A percentile compares a stretch with the other conserved stretches of the same genome.
Evolutionary conservation across 2,797 vertebrate genomes (phyloP).

Genomic region (Meda fulgida): DNA sequence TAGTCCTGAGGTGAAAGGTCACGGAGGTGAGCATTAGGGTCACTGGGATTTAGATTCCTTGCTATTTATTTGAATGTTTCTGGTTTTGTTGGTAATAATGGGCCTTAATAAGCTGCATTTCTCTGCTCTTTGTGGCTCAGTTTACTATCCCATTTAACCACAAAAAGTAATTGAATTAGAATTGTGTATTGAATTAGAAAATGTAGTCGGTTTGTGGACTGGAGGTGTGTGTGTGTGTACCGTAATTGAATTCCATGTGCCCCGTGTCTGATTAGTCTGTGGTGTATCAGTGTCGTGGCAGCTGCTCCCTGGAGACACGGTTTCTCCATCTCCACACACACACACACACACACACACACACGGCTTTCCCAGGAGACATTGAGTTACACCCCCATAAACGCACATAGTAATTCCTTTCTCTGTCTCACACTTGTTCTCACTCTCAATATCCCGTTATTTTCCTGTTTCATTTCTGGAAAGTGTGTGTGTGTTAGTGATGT

Average conservation of each 20-base stretch:
- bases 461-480: neutral
- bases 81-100: neutral
- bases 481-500: neutral
- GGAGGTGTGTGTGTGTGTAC: conserved; percentile 5
- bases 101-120: neutral
- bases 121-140: conserved; percentile 1
- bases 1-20: conserved; percentile 32
- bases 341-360: neutral
- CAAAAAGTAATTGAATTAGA: conserved; percentile 15
- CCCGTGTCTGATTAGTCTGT: conserved; percentile 61
- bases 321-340: neutral
- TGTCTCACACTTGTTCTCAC: conserved; percentile 28
- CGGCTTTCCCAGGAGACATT: conserved; percentile 14
- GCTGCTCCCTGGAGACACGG: conserved; percentile 52
- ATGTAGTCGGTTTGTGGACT: neutral
- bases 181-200: conserved; percentile 17
- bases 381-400: conserved; percentile 33
- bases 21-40: conserved; percentile 23
- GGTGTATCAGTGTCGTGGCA: conserved; percentile 57
- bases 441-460: neutral
- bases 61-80: neutral
- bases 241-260: conserved; percentile 49
- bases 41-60: conserved; percentile 22
- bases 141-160: neutral
- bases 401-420: conserved; percentile 35